phyloP scores from a whole-genome alignment of 2,113 vertebrate species.

The Scophthalmus maximus region DNA sequence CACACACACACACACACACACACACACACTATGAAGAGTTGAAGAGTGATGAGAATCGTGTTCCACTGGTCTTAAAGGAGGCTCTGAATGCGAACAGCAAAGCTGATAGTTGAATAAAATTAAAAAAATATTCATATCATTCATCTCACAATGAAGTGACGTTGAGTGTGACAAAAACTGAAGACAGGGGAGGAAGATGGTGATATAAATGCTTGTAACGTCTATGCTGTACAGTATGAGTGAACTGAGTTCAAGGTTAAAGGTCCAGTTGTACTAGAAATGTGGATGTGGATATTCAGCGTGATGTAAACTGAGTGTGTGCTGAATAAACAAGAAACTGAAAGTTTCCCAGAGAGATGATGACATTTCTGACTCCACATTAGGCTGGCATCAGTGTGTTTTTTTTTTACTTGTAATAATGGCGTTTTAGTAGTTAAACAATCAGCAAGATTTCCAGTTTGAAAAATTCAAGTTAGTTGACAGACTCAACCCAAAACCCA shows the following conservation, averaged over 20 bases:
- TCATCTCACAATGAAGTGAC: not conserved
- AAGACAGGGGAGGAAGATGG: too few species aligned
- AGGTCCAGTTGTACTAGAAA: not conserved
- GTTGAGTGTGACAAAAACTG: not conserved
- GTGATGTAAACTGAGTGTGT: not conserved
- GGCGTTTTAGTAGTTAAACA: not conserved
- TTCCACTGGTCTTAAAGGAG: not conserved
- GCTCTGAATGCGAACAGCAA: not conserved
- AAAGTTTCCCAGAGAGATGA: not conserved
- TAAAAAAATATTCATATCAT: not conserved
- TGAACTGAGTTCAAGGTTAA: not conserved
- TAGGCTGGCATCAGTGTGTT: not conserved
- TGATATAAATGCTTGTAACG: not conserved
- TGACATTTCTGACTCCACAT: not conserved
- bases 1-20: slow-evolving; percentile 11
- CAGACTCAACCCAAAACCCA: too few species aligned
- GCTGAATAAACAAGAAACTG: not conserved
- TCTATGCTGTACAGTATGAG: not conserved
- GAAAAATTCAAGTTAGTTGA: not conserved
- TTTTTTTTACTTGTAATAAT: not conserved
- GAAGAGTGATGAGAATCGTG: too few species aligned
- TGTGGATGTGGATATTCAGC: not conserved
- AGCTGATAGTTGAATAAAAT: not conserved
- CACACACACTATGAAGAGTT: not conserved
- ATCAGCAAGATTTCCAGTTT: not conserved